Evolutionary conservation across 1,140 invertebrate species (phyloP).

Genomic region (Penaeus japonicus): DNA sequence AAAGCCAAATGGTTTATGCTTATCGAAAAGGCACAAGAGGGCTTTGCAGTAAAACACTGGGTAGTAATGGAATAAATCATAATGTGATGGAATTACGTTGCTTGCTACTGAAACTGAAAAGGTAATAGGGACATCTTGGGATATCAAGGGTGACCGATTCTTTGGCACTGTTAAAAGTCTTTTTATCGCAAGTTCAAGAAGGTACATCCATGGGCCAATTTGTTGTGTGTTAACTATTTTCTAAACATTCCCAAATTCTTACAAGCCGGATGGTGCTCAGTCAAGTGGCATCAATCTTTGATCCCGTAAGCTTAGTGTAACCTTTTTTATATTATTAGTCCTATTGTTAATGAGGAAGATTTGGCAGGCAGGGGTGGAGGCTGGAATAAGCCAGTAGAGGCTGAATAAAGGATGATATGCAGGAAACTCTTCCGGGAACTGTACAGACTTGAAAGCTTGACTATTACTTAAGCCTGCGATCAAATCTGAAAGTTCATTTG

Average conservation of each 20-base stretch:
- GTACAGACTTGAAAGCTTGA: background rate
- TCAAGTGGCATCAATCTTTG: constrained; percentile 6
- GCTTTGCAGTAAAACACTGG: background rate
- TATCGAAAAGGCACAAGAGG: too few species aligned
- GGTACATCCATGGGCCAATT: background rate
- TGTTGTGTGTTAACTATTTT: background rate
- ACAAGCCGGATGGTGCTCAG: background rate
- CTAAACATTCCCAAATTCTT: background rate
- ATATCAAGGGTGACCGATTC: background rate
- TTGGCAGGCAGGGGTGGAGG: background rate
- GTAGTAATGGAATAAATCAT: background rate
- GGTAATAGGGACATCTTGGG: background rate
- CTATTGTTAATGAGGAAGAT: background rate
- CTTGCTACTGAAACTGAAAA: background rate
- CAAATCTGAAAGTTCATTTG: too few species aligned
- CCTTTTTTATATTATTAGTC: background rate
- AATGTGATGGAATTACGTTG: background rate
- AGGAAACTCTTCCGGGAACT: background rate
- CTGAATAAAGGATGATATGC: background rate
- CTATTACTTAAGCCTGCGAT: too few species aligned
- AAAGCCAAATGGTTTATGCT: too few species aligned
- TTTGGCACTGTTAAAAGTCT: background rate
- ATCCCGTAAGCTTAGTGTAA: background rate
- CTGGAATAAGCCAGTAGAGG: background rate
- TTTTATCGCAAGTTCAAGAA: background rate